Base-by-base conservation (phyloP, 2,797 vertebrate genomes). In the Kryptolebias ocellatus region DNA sequence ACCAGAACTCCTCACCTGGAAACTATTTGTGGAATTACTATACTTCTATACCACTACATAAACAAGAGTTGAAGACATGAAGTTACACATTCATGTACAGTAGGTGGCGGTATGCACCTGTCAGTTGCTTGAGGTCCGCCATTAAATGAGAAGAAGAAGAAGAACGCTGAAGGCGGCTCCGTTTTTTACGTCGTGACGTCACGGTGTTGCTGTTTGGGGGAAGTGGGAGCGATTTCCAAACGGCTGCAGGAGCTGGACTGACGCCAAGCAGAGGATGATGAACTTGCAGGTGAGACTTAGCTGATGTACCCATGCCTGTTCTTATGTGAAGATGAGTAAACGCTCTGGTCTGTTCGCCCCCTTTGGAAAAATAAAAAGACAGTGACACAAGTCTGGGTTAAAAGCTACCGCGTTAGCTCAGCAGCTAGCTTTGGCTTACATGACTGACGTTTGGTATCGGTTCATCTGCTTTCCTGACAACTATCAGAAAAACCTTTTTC, bases 361-460 rank as follows among this genome's bases (percentile, higher is more conserved):
- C 24, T 6, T 15, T 53, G 54, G 4, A 18, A 16, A 24, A 63
- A 54, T 17, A 17, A 3, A 12, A 55, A 39, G 49, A 60, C 16
- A 15, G 18, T 28, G 49, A 10, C 24, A 11, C 8, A 4, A 29
- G 16, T 4, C 10, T 37, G 1, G 55, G 60, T 53, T 52, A 46
- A 39, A 44, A 4, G 51, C 31, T 67, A 18, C 17, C 11, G 59
- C 53, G 50, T 29, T 74, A 72, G 80, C 74, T 37, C 0, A 24
- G 17, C 29, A 53, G 76, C 66, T 83, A 81, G 58, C 64, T 4
- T n/a, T 18, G 57, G 76, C 73, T 70, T 60, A 56, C 11, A 6
- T n/a, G 34, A 31, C 28, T 37, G 29, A 52, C 52, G 51, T n/a
- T 17, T 24, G 62, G 37, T 61, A 53, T 72, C 49, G 53, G 27